Conservation (phyloP, 2,797 vertebrate species). For the Leontopithecus rosalia region DNA sequence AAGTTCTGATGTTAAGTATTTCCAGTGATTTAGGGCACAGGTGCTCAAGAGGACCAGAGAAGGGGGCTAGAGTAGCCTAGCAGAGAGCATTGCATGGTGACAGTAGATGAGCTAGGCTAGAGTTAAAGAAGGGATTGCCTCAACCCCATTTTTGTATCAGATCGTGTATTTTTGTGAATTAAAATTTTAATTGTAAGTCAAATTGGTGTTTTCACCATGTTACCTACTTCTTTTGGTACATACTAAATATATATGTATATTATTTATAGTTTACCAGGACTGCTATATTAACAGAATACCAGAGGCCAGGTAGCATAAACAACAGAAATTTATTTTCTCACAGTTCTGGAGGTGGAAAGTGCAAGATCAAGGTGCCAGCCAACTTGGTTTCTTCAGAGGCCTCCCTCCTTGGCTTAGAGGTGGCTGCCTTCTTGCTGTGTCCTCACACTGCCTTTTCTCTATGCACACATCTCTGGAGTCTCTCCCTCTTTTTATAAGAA, state of each 20-base stretch:
- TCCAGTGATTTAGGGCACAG: not conserved
- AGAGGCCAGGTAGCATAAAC: not conserved
- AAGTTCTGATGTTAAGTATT: not conserved
- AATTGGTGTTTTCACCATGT: not conserved
- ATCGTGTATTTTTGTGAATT: not conserved
- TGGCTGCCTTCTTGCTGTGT: not conserved
- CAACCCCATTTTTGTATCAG: not conserved
- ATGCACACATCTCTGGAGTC: not conserved
- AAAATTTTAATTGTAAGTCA: not conserved
- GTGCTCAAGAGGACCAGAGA: not conserved
- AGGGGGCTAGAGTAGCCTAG: not conserved
- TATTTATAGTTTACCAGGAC: not conserved
- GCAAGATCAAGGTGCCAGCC: not conserved
- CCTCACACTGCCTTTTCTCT: not conserved
- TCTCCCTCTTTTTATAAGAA: not conserved
- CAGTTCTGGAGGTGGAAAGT: not conserved
- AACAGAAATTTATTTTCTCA: not conserved
- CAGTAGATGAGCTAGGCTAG: not conserved
- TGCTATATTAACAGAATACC: not conserved
- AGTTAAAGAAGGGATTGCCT: not conserved
- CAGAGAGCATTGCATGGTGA: not conserved
- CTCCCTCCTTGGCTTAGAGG: not conserved
- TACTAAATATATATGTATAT: not conserved
- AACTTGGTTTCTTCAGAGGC: not conserved
- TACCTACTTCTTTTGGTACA: not conserved